A percentile compares a stretch with the other conserved stretches of the same genome.
Evolutionary conservation across 2,888 invertebrate genomes (phyloP).

Genomic region (Saturnia japonica): DNA sequence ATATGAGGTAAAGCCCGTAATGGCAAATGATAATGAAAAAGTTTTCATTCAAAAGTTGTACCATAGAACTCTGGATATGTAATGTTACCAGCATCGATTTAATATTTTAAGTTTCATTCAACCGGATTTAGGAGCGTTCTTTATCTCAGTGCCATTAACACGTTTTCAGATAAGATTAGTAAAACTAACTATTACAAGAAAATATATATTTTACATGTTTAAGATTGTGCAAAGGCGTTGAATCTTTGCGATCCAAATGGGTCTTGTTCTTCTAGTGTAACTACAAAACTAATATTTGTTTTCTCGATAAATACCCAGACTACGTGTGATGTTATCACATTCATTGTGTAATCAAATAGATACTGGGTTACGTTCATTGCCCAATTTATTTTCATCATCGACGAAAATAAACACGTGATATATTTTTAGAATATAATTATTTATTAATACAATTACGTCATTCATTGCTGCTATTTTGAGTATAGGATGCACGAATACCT

Average conservation of each 20-base stretch:
- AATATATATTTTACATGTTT: slow-evolving; percentile 3
- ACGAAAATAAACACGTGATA: neutral
- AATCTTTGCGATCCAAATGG: neutral
- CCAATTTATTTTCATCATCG: slow-evolving; percentile 17
- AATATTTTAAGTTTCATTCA: slow-evolving; percentile 19
- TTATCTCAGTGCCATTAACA: slow-evolving; percentile 31
- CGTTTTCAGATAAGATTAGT: slow-evolving; percentile 35
- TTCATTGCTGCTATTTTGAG: neutral
- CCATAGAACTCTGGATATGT: neutral
- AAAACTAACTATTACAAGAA: slow-evolving; percentile 20
- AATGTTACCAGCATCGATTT: neutral
- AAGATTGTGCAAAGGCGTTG: neutral
- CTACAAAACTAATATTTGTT: neutral
- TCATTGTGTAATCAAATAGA: slow-evolving; percentile 21
- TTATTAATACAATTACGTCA: neutral
- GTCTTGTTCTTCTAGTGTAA: neutral
- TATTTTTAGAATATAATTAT: slow-evolving; percentile 1
- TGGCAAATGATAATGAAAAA: neutral
- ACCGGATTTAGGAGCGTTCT: slow-evolving; percentile 46
- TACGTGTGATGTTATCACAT: slow-evolving; percentile 8
- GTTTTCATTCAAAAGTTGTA: neutral
- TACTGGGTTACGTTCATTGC: slow-evolving; percentile 22
- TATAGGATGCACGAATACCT: neutral
- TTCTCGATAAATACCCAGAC: neutral
- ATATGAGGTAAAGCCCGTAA: neutral